These are phyloP conservation scores for Urocynchramus pylzowi DNA, from an alignment of 2,113 vertebrate genomes.

Conservation along the genomic window DNA sequence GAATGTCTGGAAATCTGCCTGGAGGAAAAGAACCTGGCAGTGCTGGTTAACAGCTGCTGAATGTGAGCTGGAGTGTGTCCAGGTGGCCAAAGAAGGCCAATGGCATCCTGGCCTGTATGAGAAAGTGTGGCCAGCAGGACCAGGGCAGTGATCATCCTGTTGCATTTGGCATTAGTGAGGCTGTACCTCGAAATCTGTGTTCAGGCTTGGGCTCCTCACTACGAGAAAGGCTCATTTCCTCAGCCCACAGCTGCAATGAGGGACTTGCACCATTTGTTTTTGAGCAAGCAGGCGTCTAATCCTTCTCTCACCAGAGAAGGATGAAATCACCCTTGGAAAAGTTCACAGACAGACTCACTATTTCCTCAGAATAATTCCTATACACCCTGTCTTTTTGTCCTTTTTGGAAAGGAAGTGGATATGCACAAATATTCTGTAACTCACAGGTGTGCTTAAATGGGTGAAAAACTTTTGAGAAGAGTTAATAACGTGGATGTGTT, in stretches of 20 bases:
- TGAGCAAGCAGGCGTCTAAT: background rate
- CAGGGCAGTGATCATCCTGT: background rate
- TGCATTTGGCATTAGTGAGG: background rate
- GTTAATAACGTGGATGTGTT: background rate
- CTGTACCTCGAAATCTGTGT: rapidly evolving
- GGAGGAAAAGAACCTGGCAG: background rate
- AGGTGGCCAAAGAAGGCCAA: background rate
- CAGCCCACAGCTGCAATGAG: background rate
- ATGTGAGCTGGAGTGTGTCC: background rate
- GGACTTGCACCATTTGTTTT: background rate
- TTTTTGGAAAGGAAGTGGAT: background rate
- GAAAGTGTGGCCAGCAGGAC: too few relatives aligned
- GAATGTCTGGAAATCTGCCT: background rate
- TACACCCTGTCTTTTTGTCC: background rate
- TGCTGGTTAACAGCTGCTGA: rapidly evolving
- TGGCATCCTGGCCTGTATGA: background rate
- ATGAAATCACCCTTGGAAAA: background rate
- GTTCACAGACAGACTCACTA: background rate
- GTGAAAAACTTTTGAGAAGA: background rate
- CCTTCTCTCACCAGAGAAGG: background rate
- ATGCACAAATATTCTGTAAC: background rate
- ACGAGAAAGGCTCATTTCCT: background rate
- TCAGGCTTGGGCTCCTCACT: background rate
- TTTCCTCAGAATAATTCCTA: background rate
- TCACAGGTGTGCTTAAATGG: background rate